Conservation (phyloP, 2,888 invertebrate genomes). For the Mallateleia sp. region DNA sequence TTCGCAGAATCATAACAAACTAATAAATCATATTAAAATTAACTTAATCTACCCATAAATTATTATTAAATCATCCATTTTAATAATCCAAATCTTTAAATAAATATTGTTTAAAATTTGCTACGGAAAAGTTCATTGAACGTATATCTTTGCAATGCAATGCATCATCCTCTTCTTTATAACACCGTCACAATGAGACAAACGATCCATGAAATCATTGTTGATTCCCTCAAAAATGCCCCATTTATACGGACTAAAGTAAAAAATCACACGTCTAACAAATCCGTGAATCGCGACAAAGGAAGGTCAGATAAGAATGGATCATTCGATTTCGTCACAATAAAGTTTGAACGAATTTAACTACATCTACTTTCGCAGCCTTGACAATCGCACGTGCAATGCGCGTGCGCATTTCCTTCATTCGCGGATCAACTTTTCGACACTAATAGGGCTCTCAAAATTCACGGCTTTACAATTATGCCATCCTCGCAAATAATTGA, state of each 20-base stretch:
- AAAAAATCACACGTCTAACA: conserved; percentile 33
- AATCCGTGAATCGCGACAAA: conserved; percentile 65
- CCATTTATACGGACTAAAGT: background rate
- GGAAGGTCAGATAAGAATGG: conserved; percentile 88
- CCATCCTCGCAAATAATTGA: conserved; percentile 38
- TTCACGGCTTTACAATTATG: conserved; percentile 41
- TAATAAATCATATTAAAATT: too few species aligned
- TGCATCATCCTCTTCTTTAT: background rate
- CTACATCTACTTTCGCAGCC: conserved; percentile 54
- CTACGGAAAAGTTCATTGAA: too few species aligned
- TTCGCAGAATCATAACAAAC: too few species aligned
- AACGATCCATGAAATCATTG: conserved; percentile 1
- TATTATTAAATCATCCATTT: too few species aligned
- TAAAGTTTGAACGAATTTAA: conserved; percentile 76
- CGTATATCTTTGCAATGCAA: too few species aligned
- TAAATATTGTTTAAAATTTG: too few species aligned
- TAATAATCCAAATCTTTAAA: too few species aligned
- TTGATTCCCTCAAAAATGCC: background rate
- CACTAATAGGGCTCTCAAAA: conserved; percentile 45
- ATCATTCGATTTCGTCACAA: conserved; percentile 85
- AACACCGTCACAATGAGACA: background rate
- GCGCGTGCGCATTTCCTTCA: conserved; percentile 74
- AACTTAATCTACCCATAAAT: too few species aligned
- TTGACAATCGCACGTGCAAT: conserved; percentile 74
- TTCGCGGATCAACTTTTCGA: conserved; percentile 54